Percentiles rank a stretch among this genome's conserved stretches.
These are phyloP conservation scores for Columba livia DNA, from an alignment of 2,113 vertebrate species.

Conservation along the genomic window DNA sequence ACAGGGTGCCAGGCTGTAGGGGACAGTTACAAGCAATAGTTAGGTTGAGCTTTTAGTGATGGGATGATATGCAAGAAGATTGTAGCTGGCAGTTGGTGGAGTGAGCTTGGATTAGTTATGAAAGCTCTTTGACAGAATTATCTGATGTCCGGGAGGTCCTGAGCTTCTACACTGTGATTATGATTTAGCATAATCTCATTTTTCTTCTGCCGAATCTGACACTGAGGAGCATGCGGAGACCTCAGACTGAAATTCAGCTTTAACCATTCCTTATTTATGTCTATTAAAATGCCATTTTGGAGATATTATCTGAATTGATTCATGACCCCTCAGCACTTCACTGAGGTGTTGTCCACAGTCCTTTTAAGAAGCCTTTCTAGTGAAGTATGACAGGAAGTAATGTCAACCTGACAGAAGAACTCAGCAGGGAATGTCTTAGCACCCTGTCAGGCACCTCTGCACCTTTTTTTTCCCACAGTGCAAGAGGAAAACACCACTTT, in stretches of 20 bases:
- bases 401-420: background rate
- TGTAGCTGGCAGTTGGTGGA: background rate
- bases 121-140: background rate
- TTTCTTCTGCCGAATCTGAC: background rate
- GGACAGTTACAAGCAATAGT: fast-evolving
- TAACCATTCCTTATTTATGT: background rate
- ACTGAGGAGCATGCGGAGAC: background rate
- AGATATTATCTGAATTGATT: background rate
- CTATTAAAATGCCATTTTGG: background rate
- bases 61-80: background rate
- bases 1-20: background rate
- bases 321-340: background rate
- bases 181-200: background rate
- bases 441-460: background rate
- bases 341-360: background rate
- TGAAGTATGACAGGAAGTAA: background rate
- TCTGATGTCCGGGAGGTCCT: background rate
- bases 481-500: background rate
- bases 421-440: background rate
- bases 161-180: background rate
- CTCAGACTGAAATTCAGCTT: background rate
- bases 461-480: background rate
- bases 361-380: background rate
- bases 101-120: background rate
- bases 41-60: background rate